Conservation (phyloP, 2,797 vertebrate species). For the Stomatorhinus walkeri region DNA sequence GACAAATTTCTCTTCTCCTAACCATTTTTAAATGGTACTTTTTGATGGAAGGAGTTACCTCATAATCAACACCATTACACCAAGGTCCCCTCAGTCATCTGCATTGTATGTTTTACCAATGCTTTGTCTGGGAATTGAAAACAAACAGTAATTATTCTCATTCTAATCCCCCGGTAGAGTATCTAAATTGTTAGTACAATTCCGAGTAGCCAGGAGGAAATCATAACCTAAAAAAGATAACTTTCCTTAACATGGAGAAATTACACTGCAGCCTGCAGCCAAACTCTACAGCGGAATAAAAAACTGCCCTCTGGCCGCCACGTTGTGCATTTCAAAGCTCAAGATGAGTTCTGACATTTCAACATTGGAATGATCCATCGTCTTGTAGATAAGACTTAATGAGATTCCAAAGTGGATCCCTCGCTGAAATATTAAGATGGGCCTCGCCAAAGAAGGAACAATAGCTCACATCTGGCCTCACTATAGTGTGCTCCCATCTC, state of each 20-base stretch:
- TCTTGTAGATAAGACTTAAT: neutral
- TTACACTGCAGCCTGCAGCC: neutral
- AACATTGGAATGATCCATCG: neutral
- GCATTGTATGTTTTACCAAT: neutral
- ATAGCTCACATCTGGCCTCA: neutral
- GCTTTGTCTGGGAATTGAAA: slow-evolving; percentile 5
- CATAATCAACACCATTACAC: neutral
- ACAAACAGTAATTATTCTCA: slow-evolving; percentile 13
- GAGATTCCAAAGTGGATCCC: neutral
- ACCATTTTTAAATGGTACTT: neutral
- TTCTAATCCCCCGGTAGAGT: slow-evolving; percentile 9
- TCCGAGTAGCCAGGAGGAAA: neutral
- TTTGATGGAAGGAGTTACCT: neutral
- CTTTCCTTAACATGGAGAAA: slow-evolving; percentile 10
- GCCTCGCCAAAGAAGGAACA: neutral
- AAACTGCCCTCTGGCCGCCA: neutral
- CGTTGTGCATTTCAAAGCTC: neutral
- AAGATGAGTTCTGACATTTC: neutral
- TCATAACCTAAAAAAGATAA: neutral
- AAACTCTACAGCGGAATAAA: neutral
- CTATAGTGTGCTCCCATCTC: neutral
- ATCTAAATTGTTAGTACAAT: slow-evolving; percentile 11
- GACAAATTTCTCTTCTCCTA: neutral
- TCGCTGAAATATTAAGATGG: neutral
- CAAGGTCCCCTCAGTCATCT: slow-evolving; percentile 1